Percentiles rank a stretch among this genome's conserved stretches.
Conservation (phyloP, 2,888 invertebrate genomes). For the Iphiclides podalirius region DNA sequence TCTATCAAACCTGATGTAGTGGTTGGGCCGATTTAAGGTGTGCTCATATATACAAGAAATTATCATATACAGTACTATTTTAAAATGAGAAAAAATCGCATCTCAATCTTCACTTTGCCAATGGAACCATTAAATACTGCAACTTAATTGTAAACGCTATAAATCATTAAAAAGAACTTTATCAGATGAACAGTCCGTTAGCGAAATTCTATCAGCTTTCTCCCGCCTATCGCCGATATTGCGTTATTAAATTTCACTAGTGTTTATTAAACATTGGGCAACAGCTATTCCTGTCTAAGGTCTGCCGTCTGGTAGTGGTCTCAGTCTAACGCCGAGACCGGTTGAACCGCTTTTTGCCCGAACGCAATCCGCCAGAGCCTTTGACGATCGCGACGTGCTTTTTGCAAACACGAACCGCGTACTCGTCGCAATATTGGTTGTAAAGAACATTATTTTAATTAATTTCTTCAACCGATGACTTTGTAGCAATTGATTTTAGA, state of each 20-base stretch:
- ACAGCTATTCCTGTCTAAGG: slow-evolving; percentile 12
- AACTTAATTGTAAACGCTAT: neutral
- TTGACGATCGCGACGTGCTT: neutral
- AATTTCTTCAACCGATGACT: no score
- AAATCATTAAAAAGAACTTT: neutral
- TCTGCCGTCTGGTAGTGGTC: slow-evolving; percentile 1
- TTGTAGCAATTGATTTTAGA: no score
- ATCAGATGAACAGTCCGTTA: neutral
- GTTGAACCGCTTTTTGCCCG: slow-evolving; percentile 16
- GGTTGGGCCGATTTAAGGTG: no score
- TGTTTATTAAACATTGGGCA: slow-evolving; percentile 20
- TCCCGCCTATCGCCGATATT: slow-evolving; percentile 7
- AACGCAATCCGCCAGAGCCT: neutral
- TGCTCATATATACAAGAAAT: no score
- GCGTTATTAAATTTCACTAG: slow-evolving; percentile 23
- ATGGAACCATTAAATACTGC: no score
- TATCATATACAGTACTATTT: no score
- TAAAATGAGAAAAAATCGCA: no score
- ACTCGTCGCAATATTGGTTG: neutral
- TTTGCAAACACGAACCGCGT: neutral
- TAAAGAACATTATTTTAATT: no score
- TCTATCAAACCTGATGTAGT: no score
- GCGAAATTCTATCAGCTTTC: slow-evolving; percentile 12
- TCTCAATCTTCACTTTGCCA: no score
- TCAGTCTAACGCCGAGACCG: slow-evolving; percentile 4